These are phyloP conservation scores for Acipenser ruthenus DNA, from an alignment of 2,797 vertebrate species.

Conservation along the genomic window DNA sequence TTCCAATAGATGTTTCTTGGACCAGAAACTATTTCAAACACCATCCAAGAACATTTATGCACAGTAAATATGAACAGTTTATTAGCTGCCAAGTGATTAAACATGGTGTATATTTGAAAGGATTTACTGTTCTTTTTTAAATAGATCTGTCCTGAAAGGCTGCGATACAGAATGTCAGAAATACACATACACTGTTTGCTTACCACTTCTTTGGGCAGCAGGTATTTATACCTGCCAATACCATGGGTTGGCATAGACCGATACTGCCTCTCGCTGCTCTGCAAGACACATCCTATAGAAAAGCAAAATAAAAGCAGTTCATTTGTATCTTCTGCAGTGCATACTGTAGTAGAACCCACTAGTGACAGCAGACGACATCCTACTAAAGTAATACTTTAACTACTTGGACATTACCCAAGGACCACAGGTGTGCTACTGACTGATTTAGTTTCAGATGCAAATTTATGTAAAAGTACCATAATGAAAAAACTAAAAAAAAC, in stretches of 20 bases:
- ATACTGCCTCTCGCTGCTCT: slow-evolving; percentile 55
- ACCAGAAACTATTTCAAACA: no score
- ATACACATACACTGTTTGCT: slow-evolving; percentile 15
- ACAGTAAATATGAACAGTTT: no score
- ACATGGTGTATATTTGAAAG: no score
- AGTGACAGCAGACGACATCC: not conserved
- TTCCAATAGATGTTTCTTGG: no score
- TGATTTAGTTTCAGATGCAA: not conserved
- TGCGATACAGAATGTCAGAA: no score
- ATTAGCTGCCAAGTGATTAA: no score
- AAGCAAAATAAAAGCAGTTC: not conserved
- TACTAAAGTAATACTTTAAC: not conserved
- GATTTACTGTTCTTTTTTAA: no score
- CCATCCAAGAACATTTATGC: no score
- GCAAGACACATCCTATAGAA: slow-evolving; percentile 9
- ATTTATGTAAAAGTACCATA: not conserved
- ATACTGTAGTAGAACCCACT: no score
- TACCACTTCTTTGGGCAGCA: slow-evolving; percentile 58
- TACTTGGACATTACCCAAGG: not conserved
- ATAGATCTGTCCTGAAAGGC: no score
- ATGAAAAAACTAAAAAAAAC: not conserved
- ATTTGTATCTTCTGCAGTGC: not conserved
- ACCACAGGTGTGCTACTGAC: not conserved
- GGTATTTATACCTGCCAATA: slow-evolving; percentile 72
- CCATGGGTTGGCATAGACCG: slow-evolving; percentile 68